These are phyloP conservation scores for Xenopus borealis DNA, from an alignment of 2,113 vertebrate genomes.

Conservation along the genomic window DNA sequence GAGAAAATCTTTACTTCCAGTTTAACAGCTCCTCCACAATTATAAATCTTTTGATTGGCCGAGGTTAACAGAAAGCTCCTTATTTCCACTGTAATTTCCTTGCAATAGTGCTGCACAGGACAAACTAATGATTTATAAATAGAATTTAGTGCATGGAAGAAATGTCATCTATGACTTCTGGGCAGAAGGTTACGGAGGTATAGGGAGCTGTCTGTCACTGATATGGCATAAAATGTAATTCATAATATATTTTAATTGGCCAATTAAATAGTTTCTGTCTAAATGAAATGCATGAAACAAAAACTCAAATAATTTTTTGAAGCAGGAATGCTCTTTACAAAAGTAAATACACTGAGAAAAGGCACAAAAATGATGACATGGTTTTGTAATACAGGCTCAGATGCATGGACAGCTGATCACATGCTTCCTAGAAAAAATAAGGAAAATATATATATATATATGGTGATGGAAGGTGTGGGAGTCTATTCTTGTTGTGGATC, in stretches of 20 bases:
- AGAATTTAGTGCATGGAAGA: conserved; percentile 1
- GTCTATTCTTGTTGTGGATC: too few species aligned
- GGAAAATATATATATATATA: too few species aligned
- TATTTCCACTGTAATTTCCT: neutral
- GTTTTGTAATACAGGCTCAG: too few species aligned
- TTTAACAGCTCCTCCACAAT: conserved; percentile 14
- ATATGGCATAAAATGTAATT: neutral
- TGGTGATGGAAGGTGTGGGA: too few species aligned
- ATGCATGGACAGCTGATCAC: too few species aligned
- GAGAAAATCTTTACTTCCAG: neutral
- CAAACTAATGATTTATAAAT: conserved; percentile 8
- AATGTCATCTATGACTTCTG: conserved; percentile 10
- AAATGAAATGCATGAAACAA: neutral
- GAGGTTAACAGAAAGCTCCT: neutral
- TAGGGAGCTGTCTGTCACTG: neutral
- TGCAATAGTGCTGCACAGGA: neutral
- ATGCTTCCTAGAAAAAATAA: too few species aligned
- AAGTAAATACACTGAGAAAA: too few species aligned
- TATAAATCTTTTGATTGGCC: neutral
- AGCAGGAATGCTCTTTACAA: too few species aligned
- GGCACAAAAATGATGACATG: too few species aligned
- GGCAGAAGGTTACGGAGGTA: neutral
- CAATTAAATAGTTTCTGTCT: conserved; percentile 14
- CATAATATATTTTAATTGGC: conserved; percentile 9
- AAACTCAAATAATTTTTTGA: neutral